A percentile compares a stretch with the other conserved stretches of the same genome.
Conservation (phyloP, 1,140 invertebrate species). For the Drosophila guanche region DNA sequence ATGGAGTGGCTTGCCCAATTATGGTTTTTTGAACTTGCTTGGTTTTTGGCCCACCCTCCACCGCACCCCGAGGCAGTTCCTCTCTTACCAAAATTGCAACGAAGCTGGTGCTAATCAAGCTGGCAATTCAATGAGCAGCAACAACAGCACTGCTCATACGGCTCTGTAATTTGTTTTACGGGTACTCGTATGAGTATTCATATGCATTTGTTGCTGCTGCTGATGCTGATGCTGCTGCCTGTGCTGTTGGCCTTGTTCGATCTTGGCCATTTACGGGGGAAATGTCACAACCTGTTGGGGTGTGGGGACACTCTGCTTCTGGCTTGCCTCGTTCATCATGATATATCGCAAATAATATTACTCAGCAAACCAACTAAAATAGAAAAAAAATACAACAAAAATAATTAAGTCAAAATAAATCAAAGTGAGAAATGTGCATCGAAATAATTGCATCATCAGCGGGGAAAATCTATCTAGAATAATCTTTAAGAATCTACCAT, state of each 20-base stretch:
- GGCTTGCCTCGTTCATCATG: slow-evolving; percentile 68
- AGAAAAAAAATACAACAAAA: slow-evolving; percentile 24
- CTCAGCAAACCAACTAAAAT: slow-evolving; percentile 20
- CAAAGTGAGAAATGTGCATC: slow-evolving; percentile 62
- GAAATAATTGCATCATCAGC: slow-evolving; percentile 45
- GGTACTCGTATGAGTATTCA: slow-evolving; percentile 4
- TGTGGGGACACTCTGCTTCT: slow-evolving; percentile 42
- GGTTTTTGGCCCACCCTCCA: slow-evolving; percentile 54
- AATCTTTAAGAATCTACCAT: neutral
- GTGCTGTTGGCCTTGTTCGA: slow-evolving; percentile 46
- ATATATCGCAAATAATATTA: slow-evolving; percentile 68
- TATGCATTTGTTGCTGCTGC: slow-evolving; percentile 7
- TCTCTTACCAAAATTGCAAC: slow-evolving; percentile 70
- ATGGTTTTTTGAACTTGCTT: slow-evolving; percentile 81
- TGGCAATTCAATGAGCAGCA: slow-evolving; percentile 45
- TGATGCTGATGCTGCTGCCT: no score
- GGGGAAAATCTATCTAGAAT: slow-evolving; percentile 3
- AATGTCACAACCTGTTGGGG: slow-evolving; percentile 73
- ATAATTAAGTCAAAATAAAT: slow-evolving; percentile 52
- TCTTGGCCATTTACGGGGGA: slow-evolving; percentile 77
- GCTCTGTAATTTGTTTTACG: slow-evolving; percentile 34
- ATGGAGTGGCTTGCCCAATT: slow-evolving; percentile 71
- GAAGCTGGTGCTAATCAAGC: slow-evolving; percentile 53
- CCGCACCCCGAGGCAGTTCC: slow-evolving; percentile 42
- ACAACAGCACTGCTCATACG: slow-evolving; percentile 13